Evolutionary conservation across 2,797 vertebrate species (phyloP), one percentile per base, ranked within the genome.

Genomic region (Spinus olivaceus): DNA sequence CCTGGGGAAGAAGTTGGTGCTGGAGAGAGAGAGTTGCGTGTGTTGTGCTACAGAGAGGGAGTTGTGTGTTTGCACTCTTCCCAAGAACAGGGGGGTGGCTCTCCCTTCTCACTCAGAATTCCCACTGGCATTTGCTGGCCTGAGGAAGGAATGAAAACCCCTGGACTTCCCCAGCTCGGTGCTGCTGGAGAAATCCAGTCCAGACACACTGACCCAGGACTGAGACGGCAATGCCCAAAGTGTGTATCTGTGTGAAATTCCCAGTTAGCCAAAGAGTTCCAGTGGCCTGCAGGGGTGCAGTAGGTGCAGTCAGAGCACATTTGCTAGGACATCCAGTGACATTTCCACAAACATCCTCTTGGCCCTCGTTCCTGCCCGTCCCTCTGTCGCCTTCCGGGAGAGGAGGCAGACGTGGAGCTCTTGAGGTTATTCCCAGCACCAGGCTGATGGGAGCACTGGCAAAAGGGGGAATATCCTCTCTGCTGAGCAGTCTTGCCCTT

Each of bases 321-420:
- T n/a, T 63, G 79, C 94, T 89, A 90, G 82, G 63, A 79, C 70
- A 69, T 28, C 14, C 66, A 86, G 79, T 81, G 92, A 90, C 92
- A 91, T 90, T 90, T 70, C 88, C 88, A 88, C 86, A 86, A 95
- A 96, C 93, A 95, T 92, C 92, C 92, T 97, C 90, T 93, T 96
- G 96, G 95, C 94, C 81, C 84, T 70, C 1, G 27, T 2, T 85
- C 83, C 90, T 91, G 88, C 92, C 90, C 69, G 53, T 92, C 96
- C 73, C 86, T 71, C 81, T 93, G 96, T 76, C 92, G 84, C 96
- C 96, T 97, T 97, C 97, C 96, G 97, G 97, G 78, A 79, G 81
- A 84, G 90, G 84, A 93, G 88, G 77, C 32, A 5, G 87, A 61
- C 60, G 6, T 0, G 15, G 64, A 60, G 78, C 81, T 67, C 94